Base-by-base conservation (phyloP, 2,888 invertebrate species). In the Scaptomyza reducta region DNA sequence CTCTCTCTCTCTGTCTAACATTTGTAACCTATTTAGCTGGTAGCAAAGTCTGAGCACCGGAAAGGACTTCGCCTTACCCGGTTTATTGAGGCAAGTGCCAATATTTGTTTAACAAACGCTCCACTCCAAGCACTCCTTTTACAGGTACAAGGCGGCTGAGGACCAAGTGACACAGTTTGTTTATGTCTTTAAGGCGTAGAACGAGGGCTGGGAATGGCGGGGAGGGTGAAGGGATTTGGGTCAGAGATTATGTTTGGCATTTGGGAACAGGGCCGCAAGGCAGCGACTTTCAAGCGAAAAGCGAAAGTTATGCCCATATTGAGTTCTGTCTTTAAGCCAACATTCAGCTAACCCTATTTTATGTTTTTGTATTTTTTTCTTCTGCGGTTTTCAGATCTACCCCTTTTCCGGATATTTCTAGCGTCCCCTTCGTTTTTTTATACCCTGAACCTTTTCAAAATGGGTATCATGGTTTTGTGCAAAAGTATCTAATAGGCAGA, bases 11-110 rank as follows among this genome's bases (percentile, higher is more conserved):
- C 10, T 6, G 4, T 22, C 40, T 45, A 50, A 41, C 53, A 61
- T 22, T 49, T 53, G 62, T 67, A 85, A 85, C 82, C 82, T 49
- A 81, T 82, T 87, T 82, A 18, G 29, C 38, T 59, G 46, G 64
- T 54, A 53, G 68, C 44, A 38, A 25, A 14, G 16, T 16, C 40
- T 16, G 16, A 44, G 42, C 22, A 35, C 38, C 16, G 38, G 41
- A 59, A 61, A 50, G 63, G 66, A 61, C 67, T 60, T 49, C 55
- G 41, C 77, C 80, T 62, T 76, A 82, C 80, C 73, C 73, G 63
- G 70, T 58, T 73, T 88, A 85, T 83, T 86, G 87, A 80, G 74
- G 84, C 84, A 76, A 88, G 87, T 87, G 87, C 84, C 84, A 85
- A 85, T 85, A 85, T 85, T 85, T 85, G 81, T 73, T 83, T 75